Conservation (phyloP, 2,888 invertebrate genomes). For the Mythimna loreyi region DNA sequence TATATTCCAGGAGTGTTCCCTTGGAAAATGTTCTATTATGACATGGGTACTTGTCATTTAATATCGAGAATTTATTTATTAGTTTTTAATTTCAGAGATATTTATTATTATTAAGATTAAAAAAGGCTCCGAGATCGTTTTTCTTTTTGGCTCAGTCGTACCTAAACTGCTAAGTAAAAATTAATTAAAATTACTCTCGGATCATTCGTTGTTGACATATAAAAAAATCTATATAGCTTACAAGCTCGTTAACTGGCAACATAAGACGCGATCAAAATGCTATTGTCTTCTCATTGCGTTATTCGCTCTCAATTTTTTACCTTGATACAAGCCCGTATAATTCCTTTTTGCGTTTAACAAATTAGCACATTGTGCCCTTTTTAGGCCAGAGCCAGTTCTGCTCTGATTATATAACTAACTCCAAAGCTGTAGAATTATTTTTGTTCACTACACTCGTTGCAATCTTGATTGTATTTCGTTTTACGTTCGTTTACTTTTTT, state of each 20-base stretch:
- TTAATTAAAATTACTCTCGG: slow-evolving; percentile 4
- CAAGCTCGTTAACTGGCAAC: slow-evolving; percentile 45
- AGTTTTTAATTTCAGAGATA: too few relatives aligned
- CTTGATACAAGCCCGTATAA: slow-evolving; percentile 38
- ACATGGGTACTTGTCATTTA: too few relatives aligned
- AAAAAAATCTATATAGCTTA: slow-evolving; percentile 39
- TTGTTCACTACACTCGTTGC: slow-evolving; percentile 49
- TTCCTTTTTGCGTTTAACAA: slow-evolving; percentile 50
- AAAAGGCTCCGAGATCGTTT: too few relatives aligned
- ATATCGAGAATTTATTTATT: too few relatives aligned
- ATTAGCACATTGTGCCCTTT: slow-evolving; percentile 51
- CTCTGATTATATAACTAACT: slow-evolving; percentile 46
- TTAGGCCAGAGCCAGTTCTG: slow-evolving; percentile 28
- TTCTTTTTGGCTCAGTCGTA: too few relatives aligned
- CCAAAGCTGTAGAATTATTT: slow-evolving; percentile 42
- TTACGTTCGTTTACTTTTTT: slow-evolving; percentile 57
- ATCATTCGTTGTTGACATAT: slow-evolving; percentile 2
- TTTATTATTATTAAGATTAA: background rate
- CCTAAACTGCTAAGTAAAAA: slow-evolving; percentile 7
- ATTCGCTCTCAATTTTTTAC: slow-evolving; percentile 49
- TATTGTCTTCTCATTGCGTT: slow-evolving; percentile 56
- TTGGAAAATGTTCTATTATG: too few relatives aligned
- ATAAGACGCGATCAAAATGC: slow-evolving; percentile 55
- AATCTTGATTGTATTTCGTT: slow-evolving; percentile 65
- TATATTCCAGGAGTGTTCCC: too few relatives aligned